Evolutionary conservation across 2,797 vertebrate species (phyloP).

Genomic region (Anabacerthia variegaticeps): DNA sequence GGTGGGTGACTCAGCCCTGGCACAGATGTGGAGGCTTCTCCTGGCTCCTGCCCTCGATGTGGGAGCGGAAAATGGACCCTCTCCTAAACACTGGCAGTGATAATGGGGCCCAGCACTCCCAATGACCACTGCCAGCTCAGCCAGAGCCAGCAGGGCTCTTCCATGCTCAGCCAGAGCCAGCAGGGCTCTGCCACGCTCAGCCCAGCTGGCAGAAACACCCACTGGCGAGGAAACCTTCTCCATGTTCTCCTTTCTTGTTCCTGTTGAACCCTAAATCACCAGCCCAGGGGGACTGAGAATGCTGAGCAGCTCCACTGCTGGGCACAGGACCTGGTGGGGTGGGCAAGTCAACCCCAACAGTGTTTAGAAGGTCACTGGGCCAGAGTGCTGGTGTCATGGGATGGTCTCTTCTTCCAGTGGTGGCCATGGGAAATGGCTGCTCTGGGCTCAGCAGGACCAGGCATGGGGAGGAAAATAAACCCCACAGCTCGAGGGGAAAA

Average conservation of each 20-base stretch:
- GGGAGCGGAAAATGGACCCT: not conserved
- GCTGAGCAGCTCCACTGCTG: accelerated
- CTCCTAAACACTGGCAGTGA: accelerated
- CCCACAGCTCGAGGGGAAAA: not conserved
- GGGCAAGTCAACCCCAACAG: not conserved
- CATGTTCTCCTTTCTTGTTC: not conserved
- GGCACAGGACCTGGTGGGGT: accelerated
- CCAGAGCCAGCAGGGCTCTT: not conserved
- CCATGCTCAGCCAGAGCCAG: not conserved
- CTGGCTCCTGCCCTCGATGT: not conserved
- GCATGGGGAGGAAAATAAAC: accelerated
- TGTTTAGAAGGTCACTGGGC: not conserved
- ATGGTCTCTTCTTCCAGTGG: not conserved
- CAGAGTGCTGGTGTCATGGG: accelerated
- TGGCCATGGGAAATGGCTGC: not conserved
- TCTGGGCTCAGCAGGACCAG: not conserved
- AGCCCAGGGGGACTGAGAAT: accelerated
- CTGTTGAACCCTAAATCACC: not conserved
- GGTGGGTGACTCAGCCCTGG: conserved; percentile 42
- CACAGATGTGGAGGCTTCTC: not conserved
- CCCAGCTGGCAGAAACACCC: not conserved
- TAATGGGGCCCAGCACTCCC: not conserved
- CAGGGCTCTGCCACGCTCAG: not conserved
- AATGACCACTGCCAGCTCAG: not conserved
- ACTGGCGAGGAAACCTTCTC: not conserved